These are phyloP conservation scores for Anseranas semipalmata DNA, from an alignment of 2,113 vertebrate species.

Conservation along the genomic window DNA sequence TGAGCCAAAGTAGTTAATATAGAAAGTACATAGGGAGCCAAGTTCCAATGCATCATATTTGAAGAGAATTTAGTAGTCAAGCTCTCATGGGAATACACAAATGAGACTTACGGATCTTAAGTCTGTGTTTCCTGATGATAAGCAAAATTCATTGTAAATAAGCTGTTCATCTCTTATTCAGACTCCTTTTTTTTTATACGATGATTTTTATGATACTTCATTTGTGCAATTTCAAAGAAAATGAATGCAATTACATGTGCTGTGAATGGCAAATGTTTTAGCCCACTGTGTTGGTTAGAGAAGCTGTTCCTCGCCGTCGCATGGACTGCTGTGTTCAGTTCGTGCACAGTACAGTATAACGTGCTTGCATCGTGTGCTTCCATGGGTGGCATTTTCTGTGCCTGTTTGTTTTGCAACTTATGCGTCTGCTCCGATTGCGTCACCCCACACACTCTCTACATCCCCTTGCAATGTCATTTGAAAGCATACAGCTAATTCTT, in stretches of 20 bases:
- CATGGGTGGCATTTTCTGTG: not conserved
- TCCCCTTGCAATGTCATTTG: not conserved
- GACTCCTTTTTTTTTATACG: not conserved
- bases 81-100: not conserved
- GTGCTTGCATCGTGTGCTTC: not conserved
- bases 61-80: not conserved
- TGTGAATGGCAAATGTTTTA: not conserved
- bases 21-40: not conserved
- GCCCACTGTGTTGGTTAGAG: not conserved
- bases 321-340: not conserved
- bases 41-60: not conserved
- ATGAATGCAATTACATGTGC: not conserved
- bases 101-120: not conserved
- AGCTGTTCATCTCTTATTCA: not conserved
- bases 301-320: not conserved
- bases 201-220: not conserved
- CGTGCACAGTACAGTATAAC: rapidly evolving
- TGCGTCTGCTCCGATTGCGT: not conserved
- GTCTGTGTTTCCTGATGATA: not conserved
- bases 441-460: not conserved
- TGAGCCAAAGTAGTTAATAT: not conserved
- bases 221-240: not conserved
- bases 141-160: not conserved
- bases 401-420: not conserved
- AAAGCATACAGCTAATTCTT: not conserved